phyloP scores from a whole-genome alignment of 92 coral and sea anemone species.

The Paramuricea clavata region DNA sequence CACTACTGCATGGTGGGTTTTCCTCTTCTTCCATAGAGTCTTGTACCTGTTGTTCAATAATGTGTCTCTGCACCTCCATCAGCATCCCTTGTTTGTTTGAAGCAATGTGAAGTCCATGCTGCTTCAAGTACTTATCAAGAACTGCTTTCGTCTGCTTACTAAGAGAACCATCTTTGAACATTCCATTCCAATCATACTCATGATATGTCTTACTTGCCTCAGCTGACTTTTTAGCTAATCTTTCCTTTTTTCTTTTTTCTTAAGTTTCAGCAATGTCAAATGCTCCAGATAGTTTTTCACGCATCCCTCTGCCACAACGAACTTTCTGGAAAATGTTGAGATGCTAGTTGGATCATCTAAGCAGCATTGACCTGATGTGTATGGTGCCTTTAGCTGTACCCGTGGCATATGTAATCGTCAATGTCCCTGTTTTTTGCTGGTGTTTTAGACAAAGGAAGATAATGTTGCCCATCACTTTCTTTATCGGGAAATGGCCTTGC shows the following conservation, averaged over 20 bases:
- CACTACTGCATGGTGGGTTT: conserved; percentile 53
- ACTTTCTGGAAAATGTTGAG: conserved; percentile 54
- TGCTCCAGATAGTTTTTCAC: conserved; percentile 72
- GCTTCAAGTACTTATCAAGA: conserved; percentile 57
- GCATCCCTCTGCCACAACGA: conserved; percentile 69
- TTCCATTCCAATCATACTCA: conserved; percentile 50
- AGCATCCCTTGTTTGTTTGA: conserved; percentile 62
- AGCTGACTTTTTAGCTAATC: conserved; percentile 46
- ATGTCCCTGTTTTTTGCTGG: conserved; percentile 52
- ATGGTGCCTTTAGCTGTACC: conserved; percentile 41
- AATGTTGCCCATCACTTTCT: background rate
- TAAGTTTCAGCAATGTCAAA: conserved; percentile 68
- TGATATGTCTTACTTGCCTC: conserved; percentile 54
- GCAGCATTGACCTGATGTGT: conserved; percentile 48
- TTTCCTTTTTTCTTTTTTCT: conserved; percentile 64
- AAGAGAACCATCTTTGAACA: conserved; percentile 55
- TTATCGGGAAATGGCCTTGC: background rate
- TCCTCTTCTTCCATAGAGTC: conserved; percentile 44
- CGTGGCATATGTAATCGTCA: conserved; percentile 48
- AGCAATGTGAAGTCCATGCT: conserved; percentile 50
- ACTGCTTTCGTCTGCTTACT: conserved; percentile 59
- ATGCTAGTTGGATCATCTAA: conserved; percentile 59
- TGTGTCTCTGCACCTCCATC: conserved; percentile 68
- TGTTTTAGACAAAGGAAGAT: background rate
- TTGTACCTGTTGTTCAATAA: conserved; percentile 57